phyloP scores from a whole-genome alignment of 2,888 invertebrate species.

The Lymantria monacha region DNA sequence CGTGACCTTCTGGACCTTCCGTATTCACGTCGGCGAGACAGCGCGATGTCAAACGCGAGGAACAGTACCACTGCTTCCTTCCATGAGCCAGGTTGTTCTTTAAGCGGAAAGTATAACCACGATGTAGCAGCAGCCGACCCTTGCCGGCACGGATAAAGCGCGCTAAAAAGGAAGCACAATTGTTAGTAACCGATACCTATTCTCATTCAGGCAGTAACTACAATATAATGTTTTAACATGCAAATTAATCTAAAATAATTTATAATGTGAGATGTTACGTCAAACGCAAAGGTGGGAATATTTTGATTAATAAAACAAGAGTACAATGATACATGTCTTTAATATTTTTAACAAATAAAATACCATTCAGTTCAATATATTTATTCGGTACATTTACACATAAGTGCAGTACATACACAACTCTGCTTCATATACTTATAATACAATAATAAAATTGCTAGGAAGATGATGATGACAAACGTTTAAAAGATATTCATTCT shows the following conservation, averaged over 20 bases:
- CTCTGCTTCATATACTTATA: constrained; percentile 16
- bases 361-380: constrained; percentile 24
- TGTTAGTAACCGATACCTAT: constrained; percentile 28
- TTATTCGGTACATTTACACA: constrained; percentile 42
- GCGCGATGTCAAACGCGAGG: constrained; percentile 73
- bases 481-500: constrained; percentile 15
- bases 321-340: not conserved
- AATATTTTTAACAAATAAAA: constrained; percentile 29
- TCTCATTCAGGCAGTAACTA: too few relatives aligned
- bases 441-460: constrained; percentile 11
- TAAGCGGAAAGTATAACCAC: constrained; percentile 76
- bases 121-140: constrained; percentile 70
- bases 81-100: constrained; percentile 79
- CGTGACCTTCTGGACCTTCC: constrained; percentile 76
- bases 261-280: not conserved
- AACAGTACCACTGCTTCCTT: constrained; percentile 78
- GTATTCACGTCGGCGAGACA: constrained; percentile 77
- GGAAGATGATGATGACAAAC: constrained; percentile 4
- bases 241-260: constrained; percentile 2
- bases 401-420: constrained; percentile 24
- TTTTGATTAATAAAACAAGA: constrained; percentile 16
- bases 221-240: constrained; percentile 10
- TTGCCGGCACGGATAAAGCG: constrained; percentile 78
- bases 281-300: not conserved
- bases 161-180: constrained; percentile 45